A percentile compares a stretch with the other conserved stretches of the same genome.
phyloP scores from a whole-genome alignment of 2,113 vertebrate species.

The Megaceryle maxima region DNA sequence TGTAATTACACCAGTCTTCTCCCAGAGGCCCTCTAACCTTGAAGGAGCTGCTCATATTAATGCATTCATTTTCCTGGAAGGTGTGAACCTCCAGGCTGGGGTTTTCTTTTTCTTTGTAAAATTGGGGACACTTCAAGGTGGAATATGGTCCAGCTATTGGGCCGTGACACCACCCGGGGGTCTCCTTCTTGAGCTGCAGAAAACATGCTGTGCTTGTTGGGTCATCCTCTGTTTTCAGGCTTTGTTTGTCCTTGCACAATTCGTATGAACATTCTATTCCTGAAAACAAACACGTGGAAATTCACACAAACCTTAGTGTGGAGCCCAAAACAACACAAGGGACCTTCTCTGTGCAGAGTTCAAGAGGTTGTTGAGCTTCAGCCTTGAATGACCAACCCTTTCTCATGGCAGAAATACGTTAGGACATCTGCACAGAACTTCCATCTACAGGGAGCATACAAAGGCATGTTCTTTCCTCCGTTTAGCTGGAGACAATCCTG shows the following conservation, averaged over 20 bases:
- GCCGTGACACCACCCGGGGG: not conserved
- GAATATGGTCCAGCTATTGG: not conserved
- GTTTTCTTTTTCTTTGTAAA: not conserved
- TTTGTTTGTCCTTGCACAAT: not conserved
- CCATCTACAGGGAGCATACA: accelerated
- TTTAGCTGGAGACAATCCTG: not conserved
- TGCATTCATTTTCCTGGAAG: not conserved
- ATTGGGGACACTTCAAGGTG: not conserved
- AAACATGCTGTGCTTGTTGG: not conserved
- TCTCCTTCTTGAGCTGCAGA: not conserved
- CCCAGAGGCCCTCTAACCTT: not conserved
- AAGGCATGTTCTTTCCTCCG: not conserved
- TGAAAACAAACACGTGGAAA: not conserved
- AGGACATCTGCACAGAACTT: not conserved
- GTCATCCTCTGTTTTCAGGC: not conserved
- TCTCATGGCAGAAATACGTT: not conserved
- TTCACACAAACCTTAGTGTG: not conserved
- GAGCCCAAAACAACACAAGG: not conserved
- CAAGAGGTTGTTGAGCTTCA: not conserved
- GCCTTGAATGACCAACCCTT: not conserved
- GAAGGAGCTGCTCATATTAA: not conserved
- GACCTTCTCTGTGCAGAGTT: not conserved
- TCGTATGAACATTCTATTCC: not conserved
- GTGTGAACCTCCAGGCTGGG: not conserved
- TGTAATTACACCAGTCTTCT: conserved; percentile 14